phyloP scores from a whole-genome alignment of 2,113 vertebrate genomes.

The Gopherus flavomarginatus region DNA sequence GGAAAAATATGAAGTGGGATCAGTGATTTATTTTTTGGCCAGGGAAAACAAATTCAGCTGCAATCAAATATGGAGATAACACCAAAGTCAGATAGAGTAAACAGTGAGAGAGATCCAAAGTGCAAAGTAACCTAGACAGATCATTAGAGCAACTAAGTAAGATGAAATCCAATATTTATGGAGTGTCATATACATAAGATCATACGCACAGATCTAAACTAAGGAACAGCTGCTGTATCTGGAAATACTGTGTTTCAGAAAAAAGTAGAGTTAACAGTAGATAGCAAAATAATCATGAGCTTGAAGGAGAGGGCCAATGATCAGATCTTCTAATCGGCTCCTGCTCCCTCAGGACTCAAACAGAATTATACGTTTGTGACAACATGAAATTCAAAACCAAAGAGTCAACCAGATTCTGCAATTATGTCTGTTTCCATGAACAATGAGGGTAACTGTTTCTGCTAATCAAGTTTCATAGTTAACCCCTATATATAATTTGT shows the following conservation, averaged over 20 bases:
- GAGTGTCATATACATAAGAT: background rate
- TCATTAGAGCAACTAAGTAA: background rate
- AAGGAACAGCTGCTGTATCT: background rate
- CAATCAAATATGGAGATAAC: background rate
- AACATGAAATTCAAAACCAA: conserved; percentile 1
- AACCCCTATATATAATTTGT: background rate
- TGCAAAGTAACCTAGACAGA: background rate
- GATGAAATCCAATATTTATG: accelerated
- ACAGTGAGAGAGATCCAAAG: background rate
- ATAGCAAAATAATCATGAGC: background rate
- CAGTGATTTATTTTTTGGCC: background rate
- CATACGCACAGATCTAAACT: background rate
- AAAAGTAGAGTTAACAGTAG: background rate
- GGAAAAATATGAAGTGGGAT: background rate
- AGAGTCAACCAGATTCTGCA: background rate
- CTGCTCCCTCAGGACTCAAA: background rate
- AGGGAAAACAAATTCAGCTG: background rate
- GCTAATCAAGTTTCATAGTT: background rate
- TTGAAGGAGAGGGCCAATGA: background rate
- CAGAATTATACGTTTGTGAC: background rate
- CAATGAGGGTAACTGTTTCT: background rate
- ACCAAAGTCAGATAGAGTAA: background rate
- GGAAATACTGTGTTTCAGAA: background rate
- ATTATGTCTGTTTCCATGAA: background rate
- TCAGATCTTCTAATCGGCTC: background rate